Base-by-base conservation (phyloP, 2,797 vertebrate genomes). In the Hoplostethus mediterraneus region DNA sequence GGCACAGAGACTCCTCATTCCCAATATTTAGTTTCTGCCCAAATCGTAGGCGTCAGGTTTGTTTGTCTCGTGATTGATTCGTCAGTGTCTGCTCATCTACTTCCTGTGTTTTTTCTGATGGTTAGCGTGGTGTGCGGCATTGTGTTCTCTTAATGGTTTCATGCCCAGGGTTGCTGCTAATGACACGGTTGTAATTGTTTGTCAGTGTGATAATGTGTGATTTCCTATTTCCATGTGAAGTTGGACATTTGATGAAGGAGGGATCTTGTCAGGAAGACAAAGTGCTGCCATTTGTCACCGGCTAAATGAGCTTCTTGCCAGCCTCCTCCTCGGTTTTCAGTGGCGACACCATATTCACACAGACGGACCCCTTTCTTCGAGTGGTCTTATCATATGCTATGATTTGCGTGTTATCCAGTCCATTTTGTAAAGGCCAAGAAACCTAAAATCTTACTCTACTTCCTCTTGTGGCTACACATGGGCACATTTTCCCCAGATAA, bases 161-260 rank as follows among this genome's bases (percentile, higher is more conserved):
- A 93, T 94, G 92, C 93, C 93, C 95, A 94, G 96, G 96, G 95
- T 96, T 95, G 93, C 95, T 91, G 94, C 94, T 96, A 97, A 97
- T 96, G 95, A 96, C 95, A 95, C 93, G 95, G 94, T 96, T 96
- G 95, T 95, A 96, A 96, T 96, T 97, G 96, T 97, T 98, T 97
- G 96, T 97, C 96, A 95, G 94, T 90, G 94, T 93, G 90, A 85
- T 96, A 96, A 96, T 95, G 94, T 92, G 92, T 91, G 93, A 96
- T 96, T 98, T 97, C 95, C 95, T 95, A 95, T 96, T 95, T 96
- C 93, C 93, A 95, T 94, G 93, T 95, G 94, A 95, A 95, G 95
- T 96, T 96, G 94, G 95, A 96, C 95, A 94, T 95, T 95, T 96
- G 96, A 97, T 96, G 95, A 96, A 97, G 95, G 95, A 95, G 94